Conservation (phyloP, 2,113 vertebrate genomes). For the Mionectes macconnelli region DNA sequence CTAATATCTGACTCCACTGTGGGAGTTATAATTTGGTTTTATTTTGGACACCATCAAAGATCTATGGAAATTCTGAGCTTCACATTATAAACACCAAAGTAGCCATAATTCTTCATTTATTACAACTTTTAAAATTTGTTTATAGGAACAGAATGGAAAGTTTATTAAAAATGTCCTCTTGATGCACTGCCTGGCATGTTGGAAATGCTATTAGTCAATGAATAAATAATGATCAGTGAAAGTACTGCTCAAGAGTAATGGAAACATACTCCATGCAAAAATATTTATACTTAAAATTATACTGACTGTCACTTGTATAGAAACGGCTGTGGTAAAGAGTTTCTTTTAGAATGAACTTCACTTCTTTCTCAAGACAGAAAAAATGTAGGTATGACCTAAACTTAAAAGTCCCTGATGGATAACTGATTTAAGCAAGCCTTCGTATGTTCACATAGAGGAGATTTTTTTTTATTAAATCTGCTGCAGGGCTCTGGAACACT, state of each 20-base stretch:
- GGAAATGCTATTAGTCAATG: slow-evolving; percentile 42
- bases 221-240: slow-evolving; percentile 33
- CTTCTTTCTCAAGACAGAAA: background rate
- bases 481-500: background rate
- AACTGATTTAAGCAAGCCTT: background rate
- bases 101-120: slow-evolving; percentile 44
- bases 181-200: slow-evolving; percentile 22
- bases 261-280: slow-evolving; percentile 26
- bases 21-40: slow-evolving; percentile 6
- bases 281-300: slow-evolving; percentile 49
- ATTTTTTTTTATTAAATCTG: background rate
- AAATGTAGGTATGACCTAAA: background rate
- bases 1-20: background rate
- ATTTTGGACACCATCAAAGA: background rate
- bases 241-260: slow-evolving; percentile 18
- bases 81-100: slow-evolving; percentile 18
- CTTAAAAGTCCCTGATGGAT: background rate
- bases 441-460: background rate
- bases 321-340: background rate
- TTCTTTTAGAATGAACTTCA: slow-evolving; percentile 2
- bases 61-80: slow-evolving; percentile 39
- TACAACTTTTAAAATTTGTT: slow-evolving; percentile 30
- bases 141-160: slow-evolving; percentile 42
- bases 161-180: slow-evolving; percentile 52
- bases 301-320: slow-evolving; percentile 11